These are phyloP conservation scores for Calosoma granatense DNA, from an alignment of 1,140 invertebrate genomes.

Conservation along the genomic window DNA sequence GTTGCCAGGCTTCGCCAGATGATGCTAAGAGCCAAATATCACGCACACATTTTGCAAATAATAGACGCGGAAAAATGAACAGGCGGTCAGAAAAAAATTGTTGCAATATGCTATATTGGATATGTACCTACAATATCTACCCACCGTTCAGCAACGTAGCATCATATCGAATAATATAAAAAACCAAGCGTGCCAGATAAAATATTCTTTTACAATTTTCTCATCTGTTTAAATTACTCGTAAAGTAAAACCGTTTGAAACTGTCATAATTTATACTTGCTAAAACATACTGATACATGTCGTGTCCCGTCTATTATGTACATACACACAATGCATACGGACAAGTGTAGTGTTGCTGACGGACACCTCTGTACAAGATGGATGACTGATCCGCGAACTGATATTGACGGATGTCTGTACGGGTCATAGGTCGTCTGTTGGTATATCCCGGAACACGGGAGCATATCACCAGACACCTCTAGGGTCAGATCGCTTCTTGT, in stretches of 20 bases:
- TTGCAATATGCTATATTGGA: background rate
- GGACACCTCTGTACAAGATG: background rate
- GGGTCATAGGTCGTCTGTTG: background rate
- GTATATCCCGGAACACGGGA: constrained; percentile 5
- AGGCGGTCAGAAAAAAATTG: constrained; percentile 3
- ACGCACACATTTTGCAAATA: constrained; percentile 5
- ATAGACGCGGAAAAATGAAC: constrained; percentile 7
- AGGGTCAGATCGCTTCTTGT: background rate
- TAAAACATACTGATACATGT: too few relatives aligned
- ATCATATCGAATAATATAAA: too few relatives aligned
- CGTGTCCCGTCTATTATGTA: too few relatives aligned
- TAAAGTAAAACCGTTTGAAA: background rate
- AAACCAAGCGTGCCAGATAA: too few relatives aligned
- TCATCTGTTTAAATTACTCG: background rate
- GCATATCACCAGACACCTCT: background rate
- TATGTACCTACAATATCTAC: background rate
- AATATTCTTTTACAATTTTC: too few relatives aligned
- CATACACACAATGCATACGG: too few relatives aligned
- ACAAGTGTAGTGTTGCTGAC: too few relatives aligned
- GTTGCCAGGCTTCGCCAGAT: background rate
- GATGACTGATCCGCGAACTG: constrained; percentile 5
- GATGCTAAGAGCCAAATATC: background rate
- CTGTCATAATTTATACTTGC: too few relatives aligned
- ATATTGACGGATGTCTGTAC: background rate
- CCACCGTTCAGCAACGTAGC: too few relatives aligned